phyloP scores from a whole-genome alignment of 2,113 vertebrate species.

The Cyanoramphus novaezelandiae region DNA sequence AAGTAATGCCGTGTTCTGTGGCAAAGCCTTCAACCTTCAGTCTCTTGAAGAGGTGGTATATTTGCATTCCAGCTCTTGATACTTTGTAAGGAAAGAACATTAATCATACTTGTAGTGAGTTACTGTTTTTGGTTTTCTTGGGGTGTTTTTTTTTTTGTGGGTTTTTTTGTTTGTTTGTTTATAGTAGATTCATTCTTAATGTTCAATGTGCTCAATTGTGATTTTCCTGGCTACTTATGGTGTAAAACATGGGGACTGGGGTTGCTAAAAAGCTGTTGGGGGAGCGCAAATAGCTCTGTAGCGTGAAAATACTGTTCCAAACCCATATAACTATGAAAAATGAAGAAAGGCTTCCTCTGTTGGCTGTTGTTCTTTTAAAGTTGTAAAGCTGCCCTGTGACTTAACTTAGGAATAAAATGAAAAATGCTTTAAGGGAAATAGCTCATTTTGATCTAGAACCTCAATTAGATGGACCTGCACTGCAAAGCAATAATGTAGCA shows the following conservation, averaged over 20 bases:
- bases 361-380: rapidly evolving
- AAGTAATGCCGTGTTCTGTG: rapidly evolving
- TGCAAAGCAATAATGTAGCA: not conserved
- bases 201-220: rapidly evolving
- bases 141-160: too few relatives aligned
- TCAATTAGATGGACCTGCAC: rapidly evolving
- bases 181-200: rapidly evolving
- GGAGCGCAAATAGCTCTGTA: rapidly evolving
- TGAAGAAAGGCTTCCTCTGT: rapidly evolving
- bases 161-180: rapidly evolving
- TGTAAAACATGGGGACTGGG: rapidly evolving
- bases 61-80: rapidly evolving
- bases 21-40: rapidly evolving
- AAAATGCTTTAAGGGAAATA: rapidly evolving
- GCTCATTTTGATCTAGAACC: rapidly evolving
- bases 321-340: rapidly evolving
- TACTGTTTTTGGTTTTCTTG: too few relatives aligned
- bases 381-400: rapidly evolving
- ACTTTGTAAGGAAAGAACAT: rapidly evolving
- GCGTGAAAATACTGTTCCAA: rapidly evolving
- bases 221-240: rapidly evolving
- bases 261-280: rapidly evolving
- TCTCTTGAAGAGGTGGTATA: rapidly evolving
- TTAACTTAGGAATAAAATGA: not conserved
- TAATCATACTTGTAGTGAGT: rapidly evolving